Conservation (phyloP, 2,888 invertebrate species). For the Mesopsocus fuscifrons region DNA sequence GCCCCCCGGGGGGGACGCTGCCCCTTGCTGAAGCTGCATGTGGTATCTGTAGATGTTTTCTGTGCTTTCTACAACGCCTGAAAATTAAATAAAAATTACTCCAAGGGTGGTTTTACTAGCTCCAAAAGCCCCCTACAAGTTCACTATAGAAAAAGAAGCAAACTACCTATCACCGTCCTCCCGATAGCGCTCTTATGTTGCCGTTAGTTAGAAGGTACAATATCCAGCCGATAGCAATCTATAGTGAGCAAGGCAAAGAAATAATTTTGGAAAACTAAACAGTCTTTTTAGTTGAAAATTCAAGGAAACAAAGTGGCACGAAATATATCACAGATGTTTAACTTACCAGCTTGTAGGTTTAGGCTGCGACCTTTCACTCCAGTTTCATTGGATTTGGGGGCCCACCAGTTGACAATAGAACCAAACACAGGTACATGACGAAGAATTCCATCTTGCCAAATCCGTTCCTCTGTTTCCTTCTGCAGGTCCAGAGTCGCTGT, state of each 20-base stretch:
- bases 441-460: slow-evolving; percentile 88
- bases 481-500: slow-evolving; percentile 82
- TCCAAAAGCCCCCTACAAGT: not conserved
- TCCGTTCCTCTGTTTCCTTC: slow-evolving; percentile 71
- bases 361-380: slow-evolving; percentile 67
- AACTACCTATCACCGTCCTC: slow-evolving; percentile 20
- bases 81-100: slow-evolving; percentile 22
- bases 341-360: slow-evolving; percentile 35
- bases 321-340: too few relatives aligned
- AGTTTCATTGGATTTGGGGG: slow-evolving; percentile 59
- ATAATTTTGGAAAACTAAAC: too few relatives aligned
- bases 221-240: too few relatives aligned
- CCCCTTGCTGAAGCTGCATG: slow-evolving; percentile 52
- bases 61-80: slow-evolving; percentile 63
- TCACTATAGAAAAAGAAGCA: not conserved
- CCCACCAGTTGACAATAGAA: slow-evolving; percentile 91
- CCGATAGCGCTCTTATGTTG: too few relatives aligned
- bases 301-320: too few relatives aligned
- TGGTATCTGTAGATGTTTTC: slow-evolving; percentile 52
- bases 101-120: slow-evolving; percentile 3
- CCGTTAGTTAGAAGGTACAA: too few relatives aligned
- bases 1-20: slow-evolving; percentile 33
- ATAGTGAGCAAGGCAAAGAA: too few relatives aligned
- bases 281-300: too few relatives aligned
- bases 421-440: slow-evolving; percentile 83